A percentile compares a stretch with the other conserved stretches of the same genome.
phyloP scores from a whole-genome alignment of 92 coral and sea anemone genomes.

The Anthopleura xanthogrammica region DNA sequence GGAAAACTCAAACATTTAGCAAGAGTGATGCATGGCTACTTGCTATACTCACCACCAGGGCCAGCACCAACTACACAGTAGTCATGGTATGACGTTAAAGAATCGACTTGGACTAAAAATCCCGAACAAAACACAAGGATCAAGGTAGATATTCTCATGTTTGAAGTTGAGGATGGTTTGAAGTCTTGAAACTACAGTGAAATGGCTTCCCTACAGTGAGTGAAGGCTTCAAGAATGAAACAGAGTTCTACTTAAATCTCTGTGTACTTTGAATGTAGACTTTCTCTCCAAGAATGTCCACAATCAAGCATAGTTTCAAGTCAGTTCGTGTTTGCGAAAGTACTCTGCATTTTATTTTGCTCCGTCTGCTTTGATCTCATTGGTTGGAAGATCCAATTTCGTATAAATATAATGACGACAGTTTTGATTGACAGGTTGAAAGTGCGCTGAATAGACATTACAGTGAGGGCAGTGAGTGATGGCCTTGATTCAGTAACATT shows the following conservation, averaged over 20 bases:
- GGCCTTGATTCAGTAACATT: too few relatives aligned
- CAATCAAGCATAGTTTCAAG: not conserved
- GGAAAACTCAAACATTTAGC: not conserved
- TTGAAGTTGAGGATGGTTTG: not conserved
- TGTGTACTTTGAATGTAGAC: not conserved
- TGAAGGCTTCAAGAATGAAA: too few relatives aligned
- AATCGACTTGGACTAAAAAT: not conserved
- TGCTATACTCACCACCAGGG: constrained; percentile 64
- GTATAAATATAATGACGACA: not conserved
- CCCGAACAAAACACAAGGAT: not conserved
- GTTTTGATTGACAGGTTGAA: not conserved
- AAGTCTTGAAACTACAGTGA: not conserved
- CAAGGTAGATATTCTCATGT: not conserved
- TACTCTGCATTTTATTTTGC: not conserved
- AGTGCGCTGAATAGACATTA: not conserved
- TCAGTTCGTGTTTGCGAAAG: not conserved
- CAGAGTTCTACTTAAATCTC: not conserved
- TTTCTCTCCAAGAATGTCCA: not conserved
- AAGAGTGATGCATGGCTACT: not conserved
- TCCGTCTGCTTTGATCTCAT: not conserved
- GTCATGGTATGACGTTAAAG: constrained; percentile 31
- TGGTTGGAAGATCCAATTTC: not conserved
- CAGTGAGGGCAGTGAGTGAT: not conserved
- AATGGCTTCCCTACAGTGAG: not conserved
- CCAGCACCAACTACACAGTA: constrained; percentile 95